Conservation (phyloP, 2,797 vertebrate genomes). For the Macropus fuliginosus region DNA sequence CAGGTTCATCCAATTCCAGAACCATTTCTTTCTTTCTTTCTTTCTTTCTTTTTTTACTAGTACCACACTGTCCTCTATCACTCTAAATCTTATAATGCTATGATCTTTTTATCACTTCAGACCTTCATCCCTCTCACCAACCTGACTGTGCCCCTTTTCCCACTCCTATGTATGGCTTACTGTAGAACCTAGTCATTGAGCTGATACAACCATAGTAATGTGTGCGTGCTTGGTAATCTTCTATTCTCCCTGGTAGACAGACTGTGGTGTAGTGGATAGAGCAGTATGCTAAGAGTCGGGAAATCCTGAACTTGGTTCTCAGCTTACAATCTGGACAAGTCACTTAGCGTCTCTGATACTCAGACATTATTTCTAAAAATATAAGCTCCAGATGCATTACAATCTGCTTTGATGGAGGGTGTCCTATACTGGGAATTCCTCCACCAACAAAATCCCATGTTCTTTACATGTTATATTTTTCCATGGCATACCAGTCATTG, state of each 20-base stretch:
- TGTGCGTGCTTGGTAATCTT: neutral
- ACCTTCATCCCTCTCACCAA: neutral
- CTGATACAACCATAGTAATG: neutral
- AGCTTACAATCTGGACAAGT: neutral
- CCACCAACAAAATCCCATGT: neutral
- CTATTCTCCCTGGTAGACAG: neutral
- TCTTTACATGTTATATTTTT: neutral
- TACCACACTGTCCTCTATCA: neutral
- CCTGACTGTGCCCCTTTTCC: neutral
- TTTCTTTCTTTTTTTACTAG: neutral
- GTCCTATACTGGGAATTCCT: neutral
- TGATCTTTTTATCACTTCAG: neutral
- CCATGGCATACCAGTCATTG: neutral
- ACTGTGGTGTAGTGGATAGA: neutral
- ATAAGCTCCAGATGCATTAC: neutral
- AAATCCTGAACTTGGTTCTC: slow-evolving; percentile 50
- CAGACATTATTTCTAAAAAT: neutral
- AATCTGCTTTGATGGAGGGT: neutral
- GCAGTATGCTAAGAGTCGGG: neutral
- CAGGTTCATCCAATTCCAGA: neutral
- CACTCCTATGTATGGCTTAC: neutral
- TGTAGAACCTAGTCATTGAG: neutral
- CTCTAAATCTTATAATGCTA: neutral
- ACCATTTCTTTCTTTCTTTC: too few relatives aligned
- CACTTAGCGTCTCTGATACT: neutral